Evolutionary conservation across 2,888 invertebrate genomes (phyloP).

Genomic region (Euplagia quadripunctaria): DNA sequence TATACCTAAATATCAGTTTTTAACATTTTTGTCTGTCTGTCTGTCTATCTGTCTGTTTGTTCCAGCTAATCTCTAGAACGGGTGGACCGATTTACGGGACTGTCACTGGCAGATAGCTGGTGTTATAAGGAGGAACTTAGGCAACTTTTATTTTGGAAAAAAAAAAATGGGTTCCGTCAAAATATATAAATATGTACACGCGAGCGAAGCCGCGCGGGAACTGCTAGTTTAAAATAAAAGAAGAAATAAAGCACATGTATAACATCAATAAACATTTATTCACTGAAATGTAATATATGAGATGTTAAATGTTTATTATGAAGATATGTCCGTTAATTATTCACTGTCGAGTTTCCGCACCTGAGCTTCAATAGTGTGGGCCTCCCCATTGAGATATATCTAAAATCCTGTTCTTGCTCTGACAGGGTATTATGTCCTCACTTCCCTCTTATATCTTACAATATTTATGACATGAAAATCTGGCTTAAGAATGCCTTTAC

Average conservation of each 20-base stretch:
- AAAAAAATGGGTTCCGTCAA: too few species aligned
- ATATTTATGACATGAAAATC: neutral
- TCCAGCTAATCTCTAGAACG: too few species aligned
- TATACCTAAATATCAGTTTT: too few species aligned
- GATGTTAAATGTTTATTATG: neutral
- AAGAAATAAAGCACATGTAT: neutral
- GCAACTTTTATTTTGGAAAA: too few species aligned
- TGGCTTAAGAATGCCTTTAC: neutral
- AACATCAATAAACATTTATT: neutral
- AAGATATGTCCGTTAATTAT: neutral
- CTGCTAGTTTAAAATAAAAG: neutral
- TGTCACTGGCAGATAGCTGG: too few species aligned
- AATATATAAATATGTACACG: too few species aligned
- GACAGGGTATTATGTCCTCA: neutral
- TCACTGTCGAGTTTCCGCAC: neutral
- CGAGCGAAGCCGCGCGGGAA: too few species aligned
- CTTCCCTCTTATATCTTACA: neutral
- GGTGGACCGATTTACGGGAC: too few species aligned
- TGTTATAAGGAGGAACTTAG: too few species aligned
- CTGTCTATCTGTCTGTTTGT: too few species aligned
- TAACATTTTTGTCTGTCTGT: too few species aligned
- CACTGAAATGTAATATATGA: neutral
- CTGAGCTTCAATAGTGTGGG: neutral
- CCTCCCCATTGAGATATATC: constrained; percentile 1
- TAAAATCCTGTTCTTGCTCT: neutral